phyloP scores from a whole-genome alignment of 2,113 vertebrate species.

The Hypomesus transpacificus region DNA sequence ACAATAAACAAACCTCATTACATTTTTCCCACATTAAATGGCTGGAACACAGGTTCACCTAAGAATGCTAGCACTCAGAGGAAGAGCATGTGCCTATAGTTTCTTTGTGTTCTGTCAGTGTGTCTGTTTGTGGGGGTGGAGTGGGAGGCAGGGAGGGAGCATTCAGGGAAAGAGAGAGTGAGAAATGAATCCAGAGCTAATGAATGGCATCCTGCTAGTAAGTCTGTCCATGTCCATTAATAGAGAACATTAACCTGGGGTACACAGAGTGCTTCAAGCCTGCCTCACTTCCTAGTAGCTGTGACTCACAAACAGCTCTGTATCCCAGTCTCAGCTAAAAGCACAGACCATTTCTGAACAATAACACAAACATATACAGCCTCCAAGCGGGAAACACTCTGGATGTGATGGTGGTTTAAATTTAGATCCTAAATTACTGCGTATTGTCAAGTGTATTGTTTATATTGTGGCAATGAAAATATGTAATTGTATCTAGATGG shows the following conservation, averaged over 20 bases:
- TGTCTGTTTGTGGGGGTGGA: slow-evolving; percentile 16
- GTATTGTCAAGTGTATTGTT: slow-evolving; percentile 55
- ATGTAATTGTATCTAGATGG: slow-evolving; percentile 24
- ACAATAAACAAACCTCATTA: too few species aligned
- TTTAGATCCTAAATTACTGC: slow-evolving; percentile 36
- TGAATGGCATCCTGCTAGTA: slow-evolving; percentile 70
- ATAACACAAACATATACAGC: slow-evolving; percentile 47
- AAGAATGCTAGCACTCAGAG: too few species aligned
- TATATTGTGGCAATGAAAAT: slow-evolving; percentile 42
- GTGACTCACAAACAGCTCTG: slow-evolving; percentile 64
- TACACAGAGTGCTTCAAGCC: slow-evolving; percentile 67
- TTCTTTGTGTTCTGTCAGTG: slow-evolving; percentile 27
- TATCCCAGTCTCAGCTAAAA: slow-evolving; percentile 65
- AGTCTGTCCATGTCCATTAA: slow-evolving; percentile 72
- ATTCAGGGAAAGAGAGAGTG: slow-evolving; percentile 56
- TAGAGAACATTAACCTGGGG: slow-evolving; percentile 79
- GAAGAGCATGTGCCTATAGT: neutral
- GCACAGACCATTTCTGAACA: slow-evolving; percentile 61
- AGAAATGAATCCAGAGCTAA: slow-evolving; percentile 74
- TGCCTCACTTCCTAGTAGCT: slow-evolving; percentile 70
- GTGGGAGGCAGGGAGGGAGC: slow-evolving; percentile 15
- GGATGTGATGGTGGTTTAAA: slow-evolving; percentile 41
- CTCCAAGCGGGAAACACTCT: slow-evolving; percentile 19
- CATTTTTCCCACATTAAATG: too few species aligned
- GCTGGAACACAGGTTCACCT: too few species aligned